Base-by-base conservation (phyloP, 1,140 invertebrate genomes). In the Psix sp. region DNA sequence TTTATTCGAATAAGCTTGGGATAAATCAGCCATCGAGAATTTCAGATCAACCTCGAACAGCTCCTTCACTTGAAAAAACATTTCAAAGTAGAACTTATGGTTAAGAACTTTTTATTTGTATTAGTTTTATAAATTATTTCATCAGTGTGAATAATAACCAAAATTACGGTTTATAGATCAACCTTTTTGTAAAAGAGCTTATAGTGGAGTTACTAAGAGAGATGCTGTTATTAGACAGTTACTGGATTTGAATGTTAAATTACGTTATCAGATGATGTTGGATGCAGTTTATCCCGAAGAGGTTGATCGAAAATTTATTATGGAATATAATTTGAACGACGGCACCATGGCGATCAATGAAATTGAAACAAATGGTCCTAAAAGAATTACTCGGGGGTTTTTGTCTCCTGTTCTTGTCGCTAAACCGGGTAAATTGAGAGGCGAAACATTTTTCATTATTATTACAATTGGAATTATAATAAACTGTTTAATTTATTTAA, bases 201-300 rank as follows among this genome's bases (percentile, higher is more conserved):
- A 60, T 29, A 92, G 72, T 93, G 93, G n/a, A 85, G 82, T 92
- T 9, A 91, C 92, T 2, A 91, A 93, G 0, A 91, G 90, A 76
- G 94, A 91, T 74, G 89, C 93, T 73, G 80, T 91, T 21, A 87
- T 93, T 46, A 89, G 89, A 62, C 91, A 92, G 71, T 84, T 92
- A 6, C 79, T 89, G 0, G 92, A 93, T 80, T 76, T 82, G 82
- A 89, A 52, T 85, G 90, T 78, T 89, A 93, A 88, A 82, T 80
- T 92, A 0, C 88, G 92, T 3, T 94, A 93, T 71, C 87, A 89
- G 1, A 90, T 91, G 77, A 87, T 89, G 39, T 87, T 93, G 84
- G 90, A 92, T 56, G 89, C 88, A 24, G 89, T 91, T 0, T 90
- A 92, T 80, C 91, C 92, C 0, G 93, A 93, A 78, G 92, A 93